These are phyloP conservation scores for Saccopteryx bilineata DNA, from an alignment of 2,113 vertebrate genomes.

Conservation along the genomic window DNA sequence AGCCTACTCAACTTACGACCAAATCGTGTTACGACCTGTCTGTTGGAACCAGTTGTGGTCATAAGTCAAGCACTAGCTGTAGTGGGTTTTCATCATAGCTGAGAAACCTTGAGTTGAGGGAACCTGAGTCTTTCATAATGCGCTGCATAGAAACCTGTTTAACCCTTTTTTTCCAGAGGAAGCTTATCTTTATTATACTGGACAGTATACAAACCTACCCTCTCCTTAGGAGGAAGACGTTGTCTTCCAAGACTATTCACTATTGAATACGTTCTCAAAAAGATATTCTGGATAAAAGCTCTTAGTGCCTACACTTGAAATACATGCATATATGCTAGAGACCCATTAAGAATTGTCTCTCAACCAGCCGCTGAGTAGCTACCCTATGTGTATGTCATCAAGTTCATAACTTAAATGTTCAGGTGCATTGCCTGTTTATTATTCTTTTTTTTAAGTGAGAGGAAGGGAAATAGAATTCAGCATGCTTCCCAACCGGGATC, in stretches of 20 bases:
- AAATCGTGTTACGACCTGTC: no score
- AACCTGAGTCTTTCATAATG: not conserved
- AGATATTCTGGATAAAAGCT: not conserved
- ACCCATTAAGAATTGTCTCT: not conserved
- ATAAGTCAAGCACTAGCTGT: no score
- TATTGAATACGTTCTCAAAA: not conserved
- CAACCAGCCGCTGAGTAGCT: not conserved
- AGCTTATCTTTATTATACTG: constrained; percentile 13
- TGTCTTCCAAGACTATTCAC: not conserved
- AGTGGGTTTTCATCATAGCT: not conserved
- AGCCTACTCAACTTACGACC: no score
- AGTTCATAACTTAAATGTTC: not conserved
- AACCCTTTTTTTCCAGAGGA: not conserved
- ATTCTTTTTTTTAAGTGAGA: not conserved
- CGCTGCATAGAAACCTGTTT: constrained; percentile 18
- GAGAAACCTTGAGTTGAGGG: not conserved
- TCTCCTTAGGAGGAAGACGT: not conserved
- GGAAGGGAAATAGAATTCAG: no score
- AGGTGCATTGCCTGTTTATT: not conserved
- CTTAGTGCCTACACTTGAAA: not conserved
- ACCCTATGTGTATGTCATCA: not conserved
- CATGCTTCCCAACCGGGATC: no score
- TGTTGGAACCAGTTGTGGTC: no score
- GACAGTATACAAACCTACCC: not conserved
- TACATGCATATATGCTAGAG: not conserved